Conservation (phyloP, 92 coral and sea anemone genomes). For the Micromussa lordhowensis region DNA sequence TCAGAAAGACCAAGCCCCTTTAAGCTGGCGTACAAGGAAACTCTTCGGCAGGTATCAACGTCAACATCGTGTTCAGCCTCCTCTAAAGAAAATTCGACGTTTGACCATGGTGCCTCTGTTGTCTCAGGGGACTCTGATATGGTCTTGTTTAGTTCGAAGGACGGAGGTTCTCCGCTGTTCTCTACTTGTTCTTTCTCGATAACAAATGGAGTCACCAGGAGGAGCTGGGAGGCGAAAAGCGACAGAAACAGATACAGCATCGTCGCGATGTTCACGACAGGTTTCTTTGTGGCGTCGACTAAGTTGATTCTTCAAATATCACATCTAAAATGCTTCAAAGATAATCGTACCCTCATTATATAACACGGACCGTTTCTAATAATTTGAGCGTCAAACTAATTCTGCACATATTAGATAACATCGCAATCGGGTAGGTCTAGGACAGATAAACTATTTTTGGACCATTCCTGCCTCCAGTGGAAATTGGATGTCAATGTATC, state of each 20-base stretch:
- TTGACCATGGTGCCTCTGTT: neutral
- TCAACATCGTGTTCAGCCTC: neutral
- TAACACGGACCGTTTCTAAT: neutral
- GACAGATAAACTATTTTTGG: too few relatives aligned
- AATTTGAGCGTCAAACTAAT: neutral
- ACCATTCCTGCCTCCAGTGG: neutral
- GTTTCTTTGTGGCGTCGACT: neutral
- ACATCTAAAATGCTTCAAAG: neutral
- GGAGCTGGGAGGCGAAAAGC: slow-evolving; percentile 7
- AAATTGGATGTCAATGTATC: neutral
- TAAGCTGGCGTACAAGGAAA: neutral
- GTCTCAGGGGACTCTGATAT: neutral
- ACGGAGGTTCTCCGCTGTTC: neutral
- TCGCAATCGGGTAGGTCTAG: neutral
- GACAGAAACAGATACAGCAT: neutral
- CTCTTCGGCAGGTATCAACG: slow-evolving; percentile 2
- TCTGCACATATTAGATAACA: too few relatives aligned
- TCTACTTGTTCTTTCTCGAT: neutral
- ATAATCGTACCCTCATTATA: neutral
- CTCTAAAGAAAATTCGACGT: neutral
- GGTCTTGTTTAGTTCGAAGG: neutral
- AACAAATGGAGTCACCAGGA: slow-evolving; percentile 8
- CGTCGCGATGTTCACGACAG: neutral
- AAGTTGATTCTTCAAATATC: neutral
- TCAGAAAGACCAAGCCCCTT: neutral